Evolutionary conservation across 2,888 invertebrate species (phyloP).

Genomic region (Hymenopus coronatus): DNA sequence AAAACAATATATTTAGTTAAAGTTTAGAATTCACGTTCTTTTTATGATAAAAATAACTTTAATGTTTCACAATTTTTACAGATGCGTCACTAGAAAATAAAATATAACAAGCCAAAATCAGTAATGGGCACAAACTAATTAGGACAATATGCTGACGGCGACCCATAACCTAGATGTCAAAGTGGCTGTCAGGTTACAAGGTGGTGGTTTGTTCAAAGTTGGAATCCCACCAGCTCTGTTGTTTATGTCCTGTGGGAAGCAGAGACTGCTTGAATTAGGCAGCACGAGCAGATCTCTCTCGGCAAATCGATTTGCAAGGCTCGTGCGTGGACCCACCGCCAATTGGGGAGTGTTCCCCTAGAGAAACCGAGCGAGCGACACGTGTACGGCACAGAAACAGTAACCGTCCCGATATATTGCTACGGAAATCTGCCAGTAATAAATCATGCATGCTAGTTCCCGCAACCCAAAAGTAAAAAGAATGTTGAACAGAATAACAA

Average conservation of each 20-base stretch:
- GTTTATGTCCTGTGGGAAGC: background rate
- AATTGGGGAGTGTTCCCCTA: background rate
- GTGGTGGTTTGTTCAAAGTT: background rate
- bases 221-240: background rate
- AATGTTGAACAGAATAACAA: too few species aligned
- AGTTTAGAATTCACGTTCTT: too few species aligned
- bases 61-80: too few species aligned
- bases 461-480: too few species aligned
- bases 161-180: background rate
- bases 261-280: background rate
- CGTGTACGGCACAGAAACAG: background rate
- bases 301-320: background rate
- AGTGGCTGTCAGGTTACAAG: background rate
- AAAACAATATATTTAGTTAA: too few species aligned
- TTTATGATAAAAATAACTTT: too few species aligned
- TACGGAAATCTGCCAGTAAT: background rate
- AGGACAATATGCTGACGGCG: background rate
- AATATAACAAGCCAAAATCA: too few species aligned
- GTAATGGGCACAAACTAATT: background rate
- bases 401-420: background rate
- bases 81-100: too few species aligned
- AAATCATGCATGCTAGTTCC: background rate
- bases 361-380: background rate
- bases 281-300: background rate
- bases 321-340: background rate